A percentile compares a stretch with the other conserved stretches of the same genome.
These are phyloP conservation scores for Euspilapteryx auroguttella DNA, from an alignment of 2,888 invertebrate species.

Conservation along the genomic window DNA sequence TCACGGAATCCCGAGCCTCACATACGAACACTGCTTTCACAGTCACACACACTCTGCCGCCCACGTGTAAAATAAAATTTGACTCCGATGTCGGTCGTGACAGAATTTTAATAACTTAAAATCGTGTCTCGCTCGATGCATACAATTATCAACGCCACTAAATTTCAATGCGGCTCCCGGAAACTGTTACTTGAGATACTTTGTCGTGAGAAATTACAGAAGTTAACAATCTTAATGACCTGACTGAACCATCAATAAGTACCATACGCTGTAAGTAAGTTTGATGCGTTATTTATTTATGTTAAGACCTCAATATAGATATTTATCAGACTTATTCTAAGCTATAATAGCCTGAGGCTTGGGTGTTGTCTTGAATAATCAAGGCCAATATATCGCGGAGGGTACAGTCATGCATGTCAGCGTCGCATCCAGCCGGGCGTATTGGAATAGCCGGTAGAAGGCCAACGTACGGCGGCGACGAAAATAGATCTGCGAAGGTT, in stretches of 20 bases:
- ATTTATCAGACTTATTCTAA: too few species aligned
- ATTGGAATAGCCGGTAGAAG: slow-evolving; percentile 45
- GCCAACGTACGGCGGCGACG: slow-evolving; percentile 41
- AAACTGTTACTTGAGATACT: neutral
- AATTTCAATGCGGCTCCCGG: neutral
- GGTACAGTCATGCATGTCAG: too few species aligned
- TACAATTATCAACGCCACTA: slow-evolving; percentile 2
- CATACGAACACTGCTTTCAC: slow-evolving; percentile 19
- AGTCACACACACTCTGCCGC: slow-evolving; percentile 13
- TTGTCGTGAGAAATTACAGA: neutral
- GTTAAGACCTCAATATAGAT: too few species aligned
- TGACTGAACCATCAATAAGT: too few species aligned
- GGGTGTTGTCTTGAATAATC: too few species aligned
- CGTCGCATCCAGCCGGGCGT: slow-evolving; percentile 14
- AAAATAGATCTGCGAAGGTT: slow-evolving; percentile 48
- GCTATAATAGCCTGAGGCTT: too few species aligned
- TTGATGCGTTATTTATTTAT: too few species aligned
- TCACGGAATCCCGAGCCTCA: slow-evolving; percentile 56
- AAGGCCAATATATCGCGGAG: too few species aligned
- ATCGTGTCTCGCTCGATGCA: slow-evolving; percentile 6
- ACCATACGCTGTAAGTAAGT: too few species aligned
- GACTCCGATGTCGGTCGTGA: slow-evolving; percentile 20
- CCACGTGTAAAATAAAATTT: slow-evolving; percentile 6
- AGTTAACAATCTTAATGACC: slow-evolving; percentile 1
- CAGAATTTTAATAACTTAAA: slow-evolving; percentile 21